These are phyloP conservation scores for Aegotheles bennettii DNA, from an alignment of 2,113 vertebrate genomes.

Conservation along the genomic window DNA sequence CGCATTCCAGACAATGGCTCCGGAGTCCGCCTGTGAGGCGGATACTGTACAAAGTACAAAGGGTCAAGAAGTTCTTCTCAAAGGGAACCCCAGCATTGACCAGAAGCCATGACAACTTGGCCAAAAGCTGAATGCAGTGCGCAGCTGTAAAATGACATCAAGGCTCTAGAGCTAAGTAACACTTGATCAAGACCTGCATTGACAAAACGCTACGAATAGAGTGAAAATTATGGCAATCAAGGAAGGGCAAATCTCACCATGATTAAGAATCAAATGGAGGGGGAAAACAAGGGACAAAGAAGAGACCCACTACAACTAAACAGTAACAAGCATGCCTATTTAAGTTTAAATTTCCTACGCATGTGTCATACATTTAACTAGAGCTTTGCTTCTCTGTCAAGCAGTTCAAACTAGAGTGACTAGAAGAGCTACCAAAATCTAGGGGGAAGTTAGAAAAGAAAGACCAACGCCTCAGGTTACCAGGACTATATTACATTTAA, in stretches of 20 bases:
- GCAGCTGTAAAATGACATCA: neutral
- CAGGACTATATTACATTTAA: neutral
- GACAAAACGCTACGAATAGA: fast-evolving
- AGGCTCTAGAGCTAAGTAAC: neutral
- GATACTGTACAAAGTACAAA: conserved; percentile 56
- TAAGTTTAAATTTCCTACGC: neutral
- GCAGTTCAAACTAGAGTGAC: neutral
- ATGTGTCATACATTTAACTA: neutral
- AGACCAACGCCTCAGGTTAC: neutral
- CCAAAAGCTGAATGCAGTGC: neutral
- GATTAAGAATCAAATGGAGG: neutral
- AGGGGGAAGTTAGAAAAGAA: neutral
- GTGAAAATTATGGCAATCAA: neutral
- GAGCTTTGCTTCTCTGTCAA: neutral
- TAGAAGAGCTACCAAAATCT: neutral
- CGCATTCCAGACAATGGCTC: conserved; percentile 72
- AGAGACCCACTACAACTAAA: neutral
- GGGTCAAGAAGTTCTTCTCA: conserved; percentile 50
- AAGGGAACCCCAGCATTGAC: conserved; percentile 18
- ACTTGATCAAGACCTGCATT: neutral
- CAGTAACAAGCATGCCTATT: neutral
- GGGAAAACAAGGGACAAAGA: neutral
- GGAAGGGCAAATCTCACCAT: neutral
- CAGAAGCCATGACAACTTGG: neutral
- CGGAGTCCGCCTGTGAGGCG: conserved; percentile 40